These are phyloP conservation scores for Cephus pygmeus DNA, from an alignment of 2,888 invertebrate genomes.

Conservation along the genomic window DNA sequence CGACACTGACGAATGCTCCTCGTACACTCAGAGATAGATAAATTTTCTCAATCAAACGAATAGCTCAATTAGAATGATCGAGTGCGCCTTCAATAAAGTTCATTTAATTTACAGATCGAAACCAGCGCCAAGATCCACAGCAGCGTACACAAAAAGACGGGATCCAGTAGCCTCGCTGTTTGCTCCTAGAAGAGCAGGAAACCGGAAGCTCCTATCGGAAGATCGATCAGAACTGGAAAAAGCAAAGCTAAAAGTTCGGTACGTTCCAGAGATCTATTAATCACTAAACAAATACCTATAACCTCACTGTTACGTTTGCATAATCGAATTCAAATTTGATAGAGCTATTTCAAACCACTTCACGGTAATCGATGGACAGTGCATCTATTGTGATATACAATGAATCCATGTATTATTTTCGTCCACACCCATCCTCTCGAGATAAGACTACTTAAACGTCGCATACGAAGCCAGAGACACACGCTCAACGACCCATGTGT, in stretches of 20 bases:
- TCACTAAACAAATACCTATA: neutral
- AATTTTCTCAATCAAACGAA: neutral
- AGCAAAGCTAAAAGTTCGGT: neutral
- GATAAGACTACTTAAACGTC: neutral
- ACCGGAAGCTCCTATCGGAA: neutral
- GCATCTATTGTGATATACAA: neutral
- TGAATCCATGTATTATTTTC: neutral
- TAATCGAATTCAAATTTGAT: neutral
- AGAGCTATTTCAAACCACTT: neutral
- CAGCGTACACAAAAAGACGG: conserved; percentile 31
- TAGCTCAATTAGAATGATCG: neutral
- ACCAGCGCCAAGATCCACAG: conserved; percentile 27
- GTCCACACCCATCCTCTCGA: neutral
- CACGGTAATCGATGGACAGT: neutral
- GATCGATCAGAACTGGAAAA: neutral
- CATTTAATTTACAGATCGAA: conserved; percentile 32
- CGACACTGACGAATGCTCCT: neutral
- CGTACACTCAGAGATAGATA: neutral
- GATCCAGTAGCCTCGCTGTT: conserved; percentile 45
- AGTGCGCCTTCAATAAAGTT: neutral
- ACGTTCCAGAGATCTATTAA: neutral
- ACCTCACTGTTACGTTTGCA: neutral
- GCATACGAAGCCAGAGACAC: neutral
- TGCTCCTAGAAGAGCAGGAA: conserved; percentile 33
- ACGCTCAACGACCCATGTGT: neutral